Conservation (phyloP, 2,888 invertebrate genomes). For the Temnothorax rugatulus region DNA sequence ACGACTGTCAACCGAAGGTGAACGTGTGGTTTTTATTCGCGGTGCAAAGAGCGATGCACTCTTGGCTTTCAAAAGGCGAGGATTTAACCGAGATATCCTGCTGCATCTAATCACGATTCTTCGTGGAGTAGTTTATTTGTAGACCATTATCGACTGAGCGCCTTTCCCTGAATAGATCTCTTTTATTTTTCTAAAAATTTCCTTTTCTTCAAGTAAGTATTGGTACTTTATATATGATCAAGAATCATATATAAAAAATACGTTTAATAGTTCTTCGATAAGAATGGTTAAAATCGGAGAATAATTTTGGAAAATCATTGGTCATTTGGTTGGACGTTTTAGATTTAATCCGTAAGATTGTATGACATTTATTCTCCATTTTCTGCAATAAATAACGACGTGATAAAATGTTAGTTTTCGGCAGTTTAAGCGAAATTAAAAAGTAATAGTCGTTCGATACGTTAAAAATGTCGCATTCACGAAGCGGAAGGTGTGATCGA, state of each 20-base stretch:
- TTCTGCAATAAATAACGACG: not conserved
- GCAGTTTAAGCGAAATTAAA: conserved; percentile 17
- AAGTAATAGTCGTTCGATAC: conserved; percentile 23
- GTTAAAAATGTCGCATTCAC: conserved; percentile 38
- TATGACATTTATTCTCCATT: not conserved
- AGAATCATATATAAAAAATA: not conserved
- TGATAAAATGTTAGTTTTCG: not conserved
- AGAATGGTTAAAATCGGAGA: not conserved
- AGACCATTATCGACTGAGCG: not conserved
- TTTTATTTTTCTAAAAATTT: not conserved
- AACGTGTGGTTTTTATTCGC: conserved; percentile 24
- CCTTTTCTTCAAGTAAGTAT: not conserved
- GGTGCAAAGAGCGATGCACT: not conserved
- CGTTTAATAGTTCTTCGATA: not conserved
- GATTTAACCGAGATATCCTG: not conserved
- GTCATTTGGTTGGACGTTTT: not conserved
- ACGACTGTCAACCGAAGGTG: conserved; percentile 16
- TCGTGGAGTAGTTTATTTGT: not conserved
- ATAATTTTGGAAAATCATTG: not conserved
- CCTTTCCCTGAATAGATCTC: not conserved
- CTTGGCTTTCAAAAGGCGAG: no score
- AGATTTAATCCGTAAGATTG: not conserved
- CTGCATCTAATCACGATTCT: conserved; percentile 8
- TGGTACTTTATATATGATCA: not conserved
- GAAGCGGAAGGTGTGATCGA: conserved; percentile 24